Base-by-base conservation (phyloP, 1,140 invertebrate species). In the Lysiphlebus fabarum region DNA sequence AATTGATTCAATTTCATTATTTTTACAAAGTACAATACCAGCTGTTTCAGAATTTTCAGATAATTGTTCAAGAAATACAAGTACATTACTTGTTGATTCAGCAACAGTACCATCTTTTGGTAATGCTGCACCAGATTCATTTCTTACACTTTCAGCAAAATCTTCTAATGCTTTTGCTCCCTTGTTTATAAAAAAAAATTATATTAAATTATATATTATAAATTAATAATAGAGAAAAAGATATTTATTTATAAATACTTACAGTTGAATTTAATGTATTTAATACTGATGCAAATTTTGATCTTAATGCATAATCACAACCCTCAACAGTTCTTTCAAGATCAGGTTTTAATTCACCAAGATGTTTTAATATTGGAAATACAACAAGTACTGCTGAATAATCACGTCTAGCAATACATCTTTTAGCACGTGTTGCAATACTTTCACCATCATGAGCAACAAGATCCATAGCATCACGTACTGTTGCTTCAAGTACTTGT, bases 101-200 rank as follows among this genome's bases (percentile, higher is more conserved):
- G 96, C 95, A 26, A 98, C 95, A 1, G 95, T 98, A 58, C 95
- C 96, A 83, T 98, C 96, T 75, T 89, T 91, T 0, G 96, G 93
- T 68, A 96, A 84, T 64, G 88, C 87, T 5, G 88, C 86, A 40
- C 90, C 89, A 9, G 86, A 85, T 73, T 97, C 94, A 59, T 86
- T 87, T 68, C 92, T 85, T 48, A 98, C 87, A 66, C 88, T 92
- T 69, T 96, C 93, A 51, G 94, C 86, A 74, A 97, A 97, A 68
- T 96, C 93, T 75, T 98, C 95, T 62, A 98, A 79, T 17, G 91
- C 90, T 79, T 92, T 92, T 37, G 88, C 85, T 48, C 91, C 92
- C 91, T 93, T 66, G 51, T 72, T 65, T 60, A 56, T 8, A 12
- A 45, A 5, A 41, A 42, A 56, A 34, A 17, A 14, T 12, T 54